A percentile compares a stretch with the other conserved stretches of the same genome.
Conservation (phyloP, 1,140 invertebrate genomes). For the Zaprionus vittiger region DNA sequence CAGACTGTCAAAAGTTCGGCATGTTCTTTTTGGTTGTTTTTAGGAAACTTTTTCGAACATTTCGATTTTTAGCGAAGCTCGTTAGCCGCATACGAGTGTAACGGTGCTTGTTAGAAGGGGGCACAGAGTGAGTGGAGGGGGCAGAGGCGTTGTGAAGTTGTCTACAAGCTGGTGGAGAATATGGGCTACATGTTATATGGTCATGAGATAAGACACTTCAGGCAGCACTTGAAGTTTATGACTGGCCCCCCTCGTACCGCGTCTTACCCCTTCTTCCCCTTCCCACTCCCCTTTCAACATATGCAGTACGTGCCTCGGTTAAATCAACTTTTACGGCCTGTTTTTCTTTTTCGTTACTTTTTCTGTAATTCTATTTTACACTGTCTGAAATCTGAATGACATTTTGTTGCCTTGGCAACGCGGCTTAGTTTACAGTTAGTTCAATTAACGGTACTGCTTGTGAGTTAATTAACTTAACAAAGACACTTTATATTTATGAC, state of each 20-base stretch:
- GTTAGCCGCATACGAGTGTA: slow-evolving; percentile 51
- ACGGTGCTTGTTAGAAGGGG: slow-evolving; percentile 37
- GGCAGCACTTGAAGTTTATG: slow-evolving; percentile 68
- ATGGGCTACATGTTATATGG: slow-evolving; percentile 64
- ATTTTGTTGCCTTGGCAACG: slow-evolving; percentile 31
- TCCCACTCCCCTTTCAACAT: neutral
- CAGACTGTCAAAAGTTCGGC: slow-evolving; percentile 52
- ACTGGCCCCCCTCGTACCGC: neutral
- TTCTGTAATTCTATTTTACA: slow-evolving; percentile 3
- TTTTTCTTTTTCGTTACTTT: slow-evolving; percentile 18
- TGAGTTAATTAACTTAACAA: neutral
- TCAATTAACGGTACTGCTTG: slow-evolving; percentile 52
- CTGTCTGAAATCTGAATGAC: slow-evolving; percentile 35
- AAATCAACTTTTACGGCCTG: slow-evolving; percentile 40
- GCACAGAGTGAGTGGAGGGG: neutral
- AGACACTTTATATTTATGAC: slow-evolving; percentile 1
- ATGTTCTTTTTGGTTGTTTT: slow-evolving; percentile 13
- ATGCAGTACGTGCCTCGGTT: slow-evolving; percentile 17
- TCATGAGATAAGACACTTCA: slow-evolving; percentile 74
- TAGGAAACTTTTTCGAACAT: slow-evolving; percentile 1
- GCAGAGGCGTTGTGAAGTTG: neutral
- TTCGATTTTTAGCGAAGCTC: slow-evolving; percentile 45
- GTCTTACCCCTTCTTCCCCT: neutral
- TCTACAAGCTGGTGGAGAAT: slow-evolving; percentile 19
- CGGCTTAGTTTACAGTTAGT: slow-evolving; percentile 55